Evolutionary conservation across 2,888 invertebrate genomes (phyloP).

Genomic region (Xanthorhoe spadicearia): DNA sequence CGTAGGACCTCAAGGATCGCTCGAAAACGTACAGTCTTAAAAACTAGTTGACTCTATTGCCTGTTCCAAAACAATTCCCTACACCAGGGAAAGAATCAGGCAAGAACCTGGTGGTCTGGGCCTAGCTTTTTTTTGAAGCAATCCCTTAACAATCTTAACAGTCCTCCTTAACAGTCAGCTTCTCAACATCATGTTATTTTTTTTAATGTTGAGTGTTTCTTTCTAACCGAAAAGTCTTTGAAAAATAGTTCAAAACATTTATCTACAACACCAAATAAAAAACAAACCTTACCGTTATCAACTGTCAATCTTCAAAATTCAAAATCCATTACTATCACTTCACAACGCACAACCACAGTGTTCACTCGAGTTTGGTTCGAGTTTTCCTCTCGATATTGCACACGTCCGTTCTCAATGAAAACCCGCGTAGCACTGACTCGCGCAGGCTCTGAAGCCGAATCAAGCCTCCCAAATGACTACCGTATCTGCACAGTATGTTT

Average conservation of each 20-base stretch:
- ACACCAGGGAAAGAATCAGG: no score
- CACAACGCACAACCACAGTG: slow-evolving; percentile 52
- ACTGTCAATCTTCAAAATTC: slow-evolving; percentile 20
- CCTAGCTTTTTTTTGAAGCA: no score
- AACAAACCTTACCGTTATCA: slow-evolving; percentile 16
- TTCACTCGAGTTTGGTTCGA: slow-evolving; percentile 6
- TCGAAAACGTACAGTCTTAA: no score
- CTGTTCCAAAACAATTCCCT: no score
- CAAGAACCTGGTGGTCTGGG: no score
- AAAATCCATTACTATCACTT: slow-evolving; percentile 39
- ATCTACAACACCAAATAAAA: neutral
- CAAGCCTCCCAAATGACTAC: slow-evolving; percentile 59
- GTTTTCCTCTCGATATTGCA: slow-evolving; percentile 2
- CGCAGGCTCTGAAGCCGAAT: slow-evolving; percentile 78
- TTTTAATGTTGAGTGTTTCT: no score
- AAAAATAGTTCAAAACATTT: neutral
- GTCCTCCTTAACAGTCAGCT: no score
- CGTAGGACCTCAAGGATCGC: no score
- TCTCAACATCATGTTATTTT: no score
- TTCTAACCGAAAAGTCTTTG: no score
- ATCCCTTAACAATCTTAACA: no score
- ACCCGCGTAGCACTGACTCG: slow-evolving; percentile 71
- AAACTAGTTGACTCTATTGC: no score
- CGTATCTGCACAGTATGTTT: slow-evolving; percentile 35
- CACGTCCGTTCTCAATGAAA: slow-evolving; percentile 51